Conservation (phyloP, 2,888 invertebrate genomes). For the Leistus spinibarbis region DNA sequence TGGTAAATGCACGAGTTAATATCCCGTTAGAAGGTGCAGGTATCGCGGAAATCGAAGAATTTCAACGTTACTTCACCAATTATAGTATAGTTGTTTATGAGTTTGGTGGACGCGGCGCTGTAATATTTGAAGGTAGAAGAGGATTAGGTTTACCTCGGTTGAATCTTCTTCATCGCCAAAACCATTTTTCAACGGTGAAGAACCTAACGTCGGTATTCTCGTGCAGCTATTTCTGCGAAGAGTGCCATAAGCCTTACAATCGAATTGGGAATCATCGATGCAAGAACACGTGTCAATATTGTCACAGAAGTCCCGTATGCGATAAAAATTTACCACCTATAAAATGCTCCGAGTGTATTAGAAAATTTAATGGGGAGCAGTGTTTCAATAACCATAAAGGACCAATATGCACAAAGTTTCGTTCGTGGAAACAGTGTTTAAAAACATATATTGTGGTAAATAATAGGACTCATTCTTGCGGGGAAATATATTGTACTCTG, state of each 20-base stretch:
- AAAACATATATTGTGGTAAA: not conserved
- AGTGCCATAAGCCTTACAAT: conserved; percentile 43
- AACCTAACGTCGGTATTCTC: conserved; percentile 41
- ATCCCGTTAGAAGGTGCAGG: conserved; percentile 24
- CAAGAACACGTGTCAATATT: conserved; percentile 24
- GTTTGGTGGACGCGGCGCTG: conserved; percentile 6
- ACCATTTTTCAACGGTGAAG: conserved; percentile 19
- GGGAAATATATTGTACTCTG: not conserved
- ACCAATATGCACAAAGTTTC: not conserved
- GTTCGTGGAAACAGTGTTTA: not conserved
- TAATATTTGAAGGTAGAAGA: conserved; percentile 16
- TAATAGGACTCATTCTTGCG: not conserved
- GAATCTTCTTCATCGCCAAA: conserved; percentile 44
- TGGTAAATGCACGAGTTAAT: not conserved
- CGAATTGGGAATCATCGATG: conserved; percentile 39
- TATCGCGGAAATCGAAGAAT: conserved; percentile 26
- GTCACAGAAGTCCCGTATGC: conserved; percentile 37
- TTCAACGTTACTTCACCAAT: conserved; percentile 17
- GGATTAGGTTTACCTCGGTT: conserved; percentile 15
- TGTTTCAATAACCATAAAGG: conserved; percentile 29
- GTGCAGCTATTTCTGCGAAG: conserved; percentile 27
- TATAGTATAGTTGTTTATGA: conserved; percentile 41
- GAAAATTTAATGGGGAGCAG: not conserved
- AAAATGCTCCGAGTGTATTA: conserved; percentile 13
- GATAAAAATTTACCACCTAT: not conserved